phyloP scores from a whole-genome alignment of 2,888 invertebrate genomes.

The Morpho helenor region DNA sequence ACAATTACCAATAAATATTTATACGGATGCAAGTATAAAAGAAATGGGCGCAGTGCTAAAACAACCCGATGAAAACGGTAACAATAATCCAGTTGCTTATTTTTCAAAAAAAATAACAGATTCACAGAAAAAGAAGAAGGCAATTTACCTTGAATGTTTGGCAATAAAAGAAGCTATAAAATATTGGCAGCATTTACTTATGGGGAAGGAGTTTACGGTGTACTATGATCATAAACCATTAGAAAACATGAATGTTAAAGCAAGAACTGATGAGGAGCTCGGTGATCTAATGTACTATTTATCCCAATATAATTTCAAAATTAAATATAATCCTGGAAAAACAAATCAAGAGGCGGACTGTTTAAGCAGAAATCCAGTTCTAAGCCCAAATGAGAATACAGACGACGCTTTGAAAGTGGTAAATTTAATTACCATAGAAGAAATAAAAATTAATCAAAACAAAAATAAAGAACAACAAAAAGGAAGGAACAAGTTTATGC shows the following conservation, averaged over 20 bases:
- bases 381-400: slow-evolving; percentile 14
- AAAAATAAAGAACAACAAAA: slow-evolving; percentile 19
- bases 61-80: slow-evolving; percentile 26
- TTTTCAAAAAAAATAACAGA: no score
- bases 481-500: no score
- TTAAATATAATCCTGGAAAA: slow-evolving; percentile 22
- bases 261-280: slow-evolving; percentile 22
- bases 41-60: no score
- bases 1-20: no score
- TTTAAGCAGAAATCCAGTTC: slow-evolving; percentile 18
- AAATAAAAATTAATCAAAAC: slow-evolving; percentile 13
- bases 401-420: slow-evolving; percentile 19
- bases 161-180: no score
- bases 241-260: slow-evolving; percentile 22
- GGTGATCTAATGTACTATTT: slow-evolving; percentile 21
- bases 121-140: no score
- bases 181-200: no score
- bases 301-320: slow-evolving; percentile 20
- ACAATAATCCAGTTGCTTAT: no score
- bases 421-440: slow-evolving; percentile 15
- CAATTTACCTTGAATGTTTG: no score
- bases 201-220: slow-evolving; percentile 19
- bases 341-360: slow-evolving; percentile 21
- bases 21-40: no score
- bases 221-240: slow-evolving; percentile 25